A percentile compares a stretch with the other conserved stretches of the same genome.
phyloP scores from a whole-genome alignment of 1,140 invertebrate species.

The Papilio glaucus region DNA sequence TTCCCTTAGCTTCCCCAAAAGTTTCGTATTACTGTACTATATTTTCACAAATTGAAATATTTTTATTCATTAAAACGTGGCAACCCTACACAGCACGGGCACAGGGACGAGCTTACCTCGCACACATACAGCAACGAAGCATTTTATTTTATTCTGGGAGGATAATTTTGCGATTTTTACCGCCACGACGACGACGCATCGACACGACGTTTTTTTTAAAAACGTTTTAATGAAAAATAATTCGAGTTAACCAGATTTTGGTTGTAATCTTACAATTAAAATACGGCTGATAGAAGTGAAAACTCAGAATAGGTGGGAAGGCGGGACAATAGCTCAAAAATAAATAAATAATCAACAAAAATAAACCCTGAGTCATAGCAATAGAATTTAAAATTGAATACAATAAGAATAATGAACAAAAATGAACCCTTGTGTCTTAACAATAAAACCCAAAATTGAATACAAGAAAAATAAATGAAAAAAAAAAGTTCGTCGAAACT shows the following conservation, averaged over 20 bases:
- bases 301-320: no score
- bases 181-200: slow-evolving; percentile 39
- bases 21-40: not conserved
- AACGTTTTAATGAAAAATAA: slow-evolving; percentile 13
- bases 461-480: no score
- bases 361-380: no score
- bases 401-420: no score
- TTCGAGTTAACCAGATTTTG: slow-evolving; percentile 7
- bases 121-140: slow-evolving; percentile 47
- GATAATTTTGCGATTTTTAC: slow-evolving; percentile 72
- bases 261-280: not conserved
- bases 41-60: not conserved
- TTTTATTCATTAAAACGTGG: not conserved
- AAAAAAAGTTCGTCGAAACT: no score
- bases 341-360: no score
- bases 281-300: no score
- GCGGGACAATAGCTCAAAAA: no score
- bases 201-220: slow-evolving; percentile 44
- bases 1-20: no score
- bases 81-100: slow-evolving; percentile 25
- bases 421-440: no score
- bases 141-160: slow-evolving; percentile 62
- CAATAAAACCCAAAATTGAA: no score
- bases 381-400: no score
- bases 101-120: slow-evolving; percentile 49